Conservation (phyloP, 2,888 invertebrate genomes). For the Hartigia nigra region DNA sequence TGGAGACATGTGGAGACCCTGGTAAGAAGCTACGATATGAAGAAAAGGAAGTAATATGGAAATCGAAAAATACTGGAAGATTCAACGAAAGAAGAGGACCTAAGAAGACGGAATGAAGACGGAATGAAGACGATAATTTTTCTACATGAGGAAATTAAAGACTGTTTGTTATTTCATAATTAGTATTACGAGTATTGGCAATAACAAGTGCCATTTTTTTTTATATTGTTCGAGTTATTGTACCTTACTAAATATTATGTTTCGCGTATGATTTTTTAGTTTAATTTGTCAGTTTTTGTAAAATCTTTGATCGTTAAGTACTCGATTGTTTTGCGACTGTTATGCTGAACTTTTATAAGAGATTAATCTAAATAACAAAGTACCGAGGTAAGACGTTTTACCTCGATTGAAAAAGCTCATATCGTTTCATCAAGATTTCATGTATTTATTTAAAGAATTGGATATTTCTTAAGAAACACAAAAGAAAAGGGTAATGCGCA, state of each 20-base stretch:
- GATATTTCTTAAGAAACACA: neutral
- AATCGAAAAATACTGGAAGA: neutral
- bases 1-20: slow-evolving; percentile 72
- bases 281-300: slow-evolving; percentile 3
- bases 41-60: neutral
- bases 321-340: slow-evolving; percentile 1
- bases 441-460: neutral
- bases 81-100: neutral
- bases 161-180: slow-evolving; percentile 1
- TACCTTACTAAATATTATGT: neutral
- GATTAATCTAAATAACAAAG: neutral
- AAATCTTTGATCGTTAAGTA: neutral
- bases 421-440: neutral
- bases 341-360: neutral
- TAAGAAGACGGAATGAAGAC: slow-evolving; percentile 11
- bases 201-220: neutral
- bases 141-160: neutral
- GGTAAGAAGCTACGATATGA: slow-evolving; percentile 59
- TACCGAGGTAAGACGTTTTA: neutral
- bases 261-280: slow-evolving; percentile 1
- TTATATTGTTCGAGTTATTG: neutral
- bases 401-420: neutral
- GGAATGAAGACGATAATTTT: neutral
- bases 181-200: neutral
- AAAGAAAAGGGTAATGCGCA: neutral